Evolutionary conservation across 1,140 invertebrate genomes (phyloP), one percentile per base, ranked within the genome.

Genomic region (Chironomus tepperi): DNA sequence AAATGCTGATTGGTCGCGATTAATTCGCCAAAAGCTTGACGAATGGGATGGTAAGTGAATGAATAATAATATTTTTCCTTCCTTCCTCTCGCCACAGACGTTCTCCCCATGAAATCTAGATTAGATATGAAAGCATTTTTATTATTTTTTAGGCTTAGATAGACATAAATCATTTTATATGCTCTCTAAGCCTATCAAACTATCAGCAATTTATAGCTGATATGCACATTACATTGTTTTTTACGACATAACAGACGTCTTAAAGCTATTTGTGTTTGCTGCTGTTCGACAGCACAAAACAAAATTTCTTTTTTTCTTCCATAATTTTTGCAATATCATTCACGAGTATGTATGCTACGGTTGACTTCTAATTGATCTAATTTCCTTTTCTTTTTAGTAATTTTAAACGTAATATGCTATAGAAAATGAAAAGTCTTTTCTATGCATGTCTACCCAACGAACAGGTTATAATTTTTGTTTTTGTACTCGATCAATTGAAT

Each of bases 1-100:
- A 74, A 82, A 79, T 74, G 78, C 83, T 6, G 83, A 83, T 77
- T 85, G 84, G 84, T 83, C 82, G 19, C 81, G 83, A 75, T 80
- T 83, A 76, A 82, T 83, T 42, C 78, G 79, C 77, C 77, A 84
- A 79, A 81, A 78, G 79, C 75, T 24, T 82, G 76, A 75, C 79
- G 79, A 78, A 77, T 79, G 79, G 74, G 81, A 80, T 74, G 80
- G 79, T 81, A 74, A 80, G 79, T 70, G 57, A 57, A 57, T n/a
- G n/a, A n/a, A n/a, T 57, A 57, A 12, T 10, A 57, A n/a, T 57
- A 34, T 34, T 34, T 34, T 34, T 34, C 24, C 24, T 34, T 34
- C 24, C 24, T 34, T 34, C 24, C 24, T 2, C 24, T 34, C 24
- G 24, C 24, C 24, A 34, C 24, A 34, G 24, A 34, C 24, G 24